These are phyloP conservation scores for Cherax destructor DNA, from an alignment of 1,140 invertebrate species.

Conservation along the genomic window DNA sequence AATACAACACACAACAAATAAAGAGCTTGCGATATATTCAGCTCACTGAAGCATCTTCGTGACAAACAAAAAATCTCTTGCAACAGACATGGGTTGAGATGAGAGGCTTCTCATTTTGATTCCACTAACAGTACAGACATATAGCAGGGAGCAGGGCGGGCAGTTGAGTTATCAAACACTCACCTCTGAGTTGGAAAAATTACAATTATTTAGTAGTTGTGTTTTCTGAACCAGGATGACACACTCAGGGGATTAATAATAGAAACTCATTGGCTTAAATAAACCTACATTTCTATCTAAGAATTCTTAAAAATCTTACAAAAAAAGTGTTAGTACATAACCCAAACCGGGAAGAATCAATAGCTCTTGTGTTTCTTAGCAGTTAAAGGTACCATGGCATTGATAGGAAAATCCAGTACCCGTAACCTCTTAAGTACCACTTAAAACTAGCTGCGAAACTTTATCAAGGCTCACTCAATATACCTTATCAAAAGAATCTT, in stretches of 20 bases:
- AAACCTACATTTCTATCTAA: background rate
- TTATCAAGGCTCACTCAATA: slow-evolving; percentile 39
- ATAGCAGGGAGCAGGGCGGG: slow-evolving; percentile 28
- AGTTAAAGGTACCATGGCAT: slow-evolving; percentile 69
- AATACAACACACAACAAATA: slow-evolving; percentile 63
- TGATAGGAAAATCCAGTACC: slow-evolving; percentile 70
- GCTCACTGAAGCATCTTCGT: slow-evolving; percentile 35
- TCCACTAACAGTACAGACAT: slow-evolving; percentile 53
- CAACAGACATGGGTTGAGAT: slow-evolving; percentile 29
- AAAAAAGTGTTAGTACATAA: background rate
- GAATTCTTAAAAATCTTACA: background rate
- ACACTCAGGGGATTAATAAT: slow-evolving; percentile 35
- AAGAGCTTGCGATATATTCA: slow-evolving; percentile 55
- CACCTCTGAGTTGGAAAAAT: slow-evolving; percentile 18
- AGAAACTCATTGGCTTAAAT: background rate
- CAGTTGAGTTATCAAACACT: background rate
- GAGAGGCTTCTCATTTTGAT: slow-evolving; percentile 56
- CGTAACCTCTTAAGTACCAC: slow-evolving; percentile 67
- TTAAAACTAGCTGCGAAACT: slow-evolving; percentile 69
- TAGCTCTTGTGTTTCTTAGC: slow-evolving; percentile 65
- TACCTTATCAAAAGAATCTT: background rate
- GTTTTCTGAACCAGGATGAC: slow-evolving; percentile 64
- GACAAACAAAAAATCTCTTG: slow-evolving; percentile 9
- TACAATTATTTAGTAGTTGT: slow-evolving; percentile 47
- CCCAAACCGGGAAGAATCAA: slow-evolving; percentile 1